phyloP scores from a whole-genome alignment of 2,797 vertebrate genomes.

The Megalops cyprinoides region DNA sequence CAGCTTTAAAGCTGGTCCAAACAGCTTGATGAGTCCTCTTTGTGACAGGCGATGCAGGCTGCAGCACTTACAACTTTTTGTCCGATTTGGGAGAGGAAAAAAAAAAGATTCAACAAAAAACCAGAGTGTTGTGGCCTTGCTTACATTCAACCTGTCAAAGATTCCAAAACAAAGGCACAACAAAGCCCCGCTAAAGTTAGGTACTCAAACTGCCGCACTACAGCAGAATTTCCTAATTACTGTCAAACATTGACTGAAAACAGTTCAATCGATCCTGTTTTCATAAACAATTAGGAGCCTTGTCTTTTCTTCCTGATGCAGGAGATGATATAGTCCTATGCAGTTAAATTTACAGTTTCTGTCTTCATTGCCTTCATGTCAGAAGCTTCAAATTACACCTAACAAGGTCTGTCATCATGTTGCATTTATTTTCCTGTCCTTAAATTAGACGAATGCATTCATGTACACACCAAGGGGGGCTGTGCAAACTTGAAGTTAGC shows the following conservation, averaged over 20 bases:
- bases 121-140: not conserved
- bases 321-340: conserved; percentile 6
- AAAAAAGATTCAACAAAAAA: not conserved
- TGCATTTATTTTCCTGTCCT: not conserved
- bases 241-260: not conserved
- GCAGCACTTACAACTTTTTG: conserved; percentile 41
- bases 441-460: not conserved
- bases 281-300: conserved; percentile 5
- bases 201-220: not conserved
- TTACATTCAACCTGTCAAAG: not conserved
- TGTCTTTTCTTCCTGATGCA: not conserved
- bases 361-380: not conserved
- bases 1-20: conserved; percentile 49
- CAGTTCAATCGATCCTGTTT: not conserved
- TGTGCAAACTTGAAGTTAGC: not conserved
- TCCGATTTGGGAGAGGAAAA: conserved; percentile 28
- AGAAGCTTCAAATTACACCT: not conserved
- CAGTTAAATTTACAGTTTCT: not conserved
- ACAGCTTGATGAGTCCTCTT: conserved; percentile 30
- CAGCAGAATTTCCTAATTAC: conserved; percentile 3
- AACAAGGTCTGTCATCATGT: not conserved
- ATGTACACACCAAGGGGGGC: not conserved
- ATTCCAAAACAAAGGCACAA: not conserved
- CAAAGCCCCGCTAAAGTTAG: not conserved
- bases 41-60: conserved; percentile 33